Conservation (phyloP, 2,888 invertebrate genomes). For the Megaustenia siamemsis region DNA sequence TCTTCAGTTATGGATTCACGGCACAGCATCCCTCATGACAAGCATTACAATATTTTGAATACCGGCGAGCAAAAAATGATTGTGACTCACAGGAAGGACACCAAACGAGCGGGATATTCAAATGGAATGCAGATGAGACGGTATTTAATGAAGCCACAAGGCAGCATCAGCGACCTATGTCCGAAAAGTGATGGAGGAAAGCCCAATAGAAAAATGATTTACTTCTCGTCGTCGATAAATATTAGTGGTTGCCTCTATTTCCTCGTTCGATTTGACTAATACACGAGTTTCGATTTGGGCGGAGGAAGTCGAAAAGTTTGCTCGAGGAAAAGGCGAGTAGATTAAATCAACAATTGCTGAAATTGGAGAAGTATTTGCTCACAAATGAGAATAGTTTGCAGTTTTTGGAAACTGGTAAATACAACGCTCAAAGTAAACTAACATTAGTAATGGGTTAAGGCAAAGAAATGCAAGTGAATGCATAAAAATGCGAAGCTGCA, state of each 20-base stretch:
- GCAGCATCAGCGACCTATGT: constrained; percentile 30
- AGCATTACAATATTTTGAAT: constrained; percentile 33
- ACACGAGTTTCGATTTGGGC: neutral
- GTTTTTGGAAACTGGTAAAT: neutral
- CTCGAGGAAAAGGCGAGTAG: constrained; percentile 35
- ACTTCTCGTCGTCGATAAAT: constrained; percentile 39
- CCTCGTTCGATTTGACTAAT: constrained; percentile 15
- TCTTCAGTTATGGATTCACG: neutral
- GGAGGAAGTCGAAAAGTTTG: constrained; percentile 28
- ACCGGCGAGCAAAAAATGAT: neutral
- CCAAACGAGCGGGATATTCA: constrained; percentile 41
- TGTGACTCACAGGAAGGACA: constrained; percentile 34
- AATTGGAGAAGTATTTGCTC: constrained; percentile 46
- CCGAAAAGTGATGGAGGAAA: neutral
- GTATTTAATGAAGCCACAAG: constrained; percentile 43
- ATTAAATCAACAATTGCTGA: constrained; percentile 58
- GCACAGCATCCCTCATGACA: neutral
- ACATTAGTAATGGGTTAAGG: neutral
- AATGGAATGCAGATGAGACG: constrained; percentile 45
- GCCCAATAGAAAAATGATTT: constrained; percentile 51
- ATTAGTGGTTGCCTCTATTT: constrained; percentile 25
- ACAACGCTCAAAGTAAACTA: neutral
- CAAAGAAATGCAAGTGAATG: neutral
- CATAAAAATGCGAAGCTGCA: neutral
- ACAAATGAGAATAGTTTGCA: constrained; percentile 22